Evolutionary conservation across 35 echinoderm and acorn worm genomes (phyloP).

Genomic region (Strongylocentrotus purpuratus): DNA sequence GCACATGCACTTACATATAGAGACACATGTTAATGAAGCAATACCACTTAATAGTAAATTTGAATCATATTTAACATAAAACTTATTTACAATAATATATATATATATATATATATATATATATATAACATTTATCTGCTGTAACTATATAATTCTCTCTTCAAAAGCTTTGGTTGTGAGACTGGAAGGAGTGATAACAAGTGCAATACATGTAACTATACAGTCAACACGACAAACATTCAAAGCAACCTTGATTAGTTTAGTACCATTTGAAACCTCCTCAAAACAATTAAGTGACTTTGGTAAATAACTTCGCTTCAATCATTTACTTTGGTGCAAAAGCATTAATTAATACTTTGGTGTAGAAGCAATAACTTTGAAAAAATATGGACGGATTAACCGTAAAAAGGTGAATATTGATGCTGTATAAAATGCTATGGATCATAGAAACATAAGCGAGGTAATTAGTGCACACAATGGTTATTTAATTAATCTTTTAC

Average conservation of each 20-base stretch:
- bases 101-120: no score
- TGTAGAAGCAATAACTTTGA: neutral
- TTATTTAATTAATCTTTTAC: neutral
- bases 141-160: neutral
- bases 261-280: neutral
- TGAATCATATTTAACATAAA: neutral
- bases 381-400: neutral
- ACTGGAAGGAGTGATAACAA: neutral
- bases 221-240: neutral
- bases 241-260: neutral
- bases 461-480: neutral
- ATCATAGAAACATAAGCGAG: neutral
- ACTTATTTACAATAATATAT: neutral
- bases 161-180: neutral
- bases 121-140: neutral
- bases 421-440: neutral
- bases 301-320: neutral
- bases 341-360: neutral
- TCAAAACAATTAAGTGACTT: neutral
- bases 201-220: neutral
- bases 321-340: neutral
- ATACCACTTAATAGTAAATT: neutral
- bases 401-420: neutral
- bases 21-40: neutral
- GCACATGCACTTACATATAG: neutral